Percentiles rank a stretch among this genome's conserved stretches.
Evolutionary conservation across 2,797 vertebrate genomes (phyloP).

Genomic region (Gymnothorax javanicus): DNA sequence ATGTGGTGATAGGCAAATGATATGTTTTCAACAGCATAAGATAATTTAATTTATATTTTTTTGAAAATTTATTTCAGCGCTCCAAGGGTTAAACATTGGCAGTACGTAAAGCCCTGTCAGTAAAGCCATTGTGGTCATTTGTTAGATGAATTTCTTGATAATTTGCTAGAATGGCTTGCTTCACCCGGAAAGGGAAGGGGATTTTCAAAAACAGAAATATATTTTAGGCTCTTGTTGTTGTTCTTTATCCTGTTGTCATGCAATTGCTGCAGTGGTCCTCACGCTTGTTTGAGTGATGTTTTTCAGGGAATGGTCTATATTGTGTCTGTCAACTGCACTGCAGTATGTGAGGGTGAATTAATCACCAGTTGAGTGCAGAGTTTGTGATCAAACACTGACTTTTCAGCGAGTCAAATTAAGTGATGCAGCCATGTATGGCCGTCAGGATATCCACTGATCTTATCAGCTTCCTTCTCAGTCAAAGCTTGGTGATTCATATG

Average conservation of each 20-base stretch:
- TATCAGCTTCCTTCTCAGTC: constrained; percentile 3
- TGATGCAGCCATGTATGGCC: not conserved
- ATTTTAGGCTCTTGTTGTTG: constrained; percentile 12
- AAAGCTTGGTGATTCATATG: not conserved
- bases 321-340: not conserved
- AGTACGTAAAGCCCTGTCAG: not conserved
- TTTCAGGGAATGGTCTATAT: not conserved
- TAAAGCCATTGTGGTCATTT: not conserved
- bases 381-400: not conserved
- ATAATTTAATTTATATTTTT: no score
- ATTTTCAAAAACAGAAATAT: not conserved
- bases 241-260: not conserved
- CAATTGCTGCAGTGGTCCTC: not conserved
- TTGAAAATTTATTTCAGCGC: no score
- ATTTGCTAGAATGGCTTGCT: not conserved
- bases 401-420: not conserved
- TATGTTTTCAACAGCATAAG: no score
- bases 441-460: constrained; percentile 4
- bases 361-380: not conserved
- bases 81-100: no score
- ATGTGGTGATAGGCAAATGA: no score
- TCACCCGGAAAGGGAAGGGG: not conserved
- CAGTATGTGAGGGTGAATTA: not conserved
- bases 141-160: not conserved
- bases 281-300: not conserved